Evolutionary conservation across 2,888 invertebrate species (phyloP).

Genomic region (Drosophila cracens): DNA sequence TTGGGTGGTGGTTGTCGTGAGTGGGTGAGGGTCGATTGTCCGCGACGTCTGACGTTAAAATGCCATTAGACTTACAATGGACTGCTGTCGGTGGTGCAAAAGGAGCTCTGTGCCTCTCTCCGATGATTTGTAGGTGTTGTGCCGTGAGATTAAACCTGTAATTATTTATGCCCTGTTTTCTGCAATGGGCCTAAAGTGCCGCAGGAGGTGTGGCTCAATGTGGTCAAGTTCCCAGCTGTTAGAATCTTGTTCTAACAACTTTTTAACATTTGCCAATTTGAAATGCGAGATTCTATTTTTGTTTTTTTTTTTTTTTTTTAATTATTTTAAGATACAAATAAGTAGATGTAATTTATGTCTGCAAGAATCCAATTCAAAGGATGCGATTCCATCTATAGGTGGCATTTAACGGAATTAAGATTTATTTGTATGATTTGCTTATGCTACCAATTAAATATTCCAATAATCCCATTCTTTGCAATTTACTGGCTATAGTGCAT

Average conservation of each 20-base stretch:
- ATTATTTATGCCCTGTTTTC: slow-evolving; percentile 36
- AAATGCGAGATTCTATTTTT: not conserved
- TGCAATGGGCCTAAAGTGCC: slow-evolving; percentile 7
- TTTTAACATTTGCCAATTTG: slow-evolving; percentile 13
- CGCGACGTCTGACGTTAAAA: slow-evolving; percentile 68
- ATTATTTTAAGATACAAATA: too few relatives aligned
- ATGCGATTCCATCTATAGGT: too few relatives aligned
- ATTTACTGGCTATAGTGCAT: too few relatives aligned
- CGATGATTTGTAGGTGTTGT: slow-evolving; percentile 66
- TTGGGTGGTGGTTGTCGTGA: too few relatives aligned
- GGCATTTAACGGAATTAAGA: too few relatives aligned
- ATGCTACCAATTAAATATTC: too few relatives aligned
- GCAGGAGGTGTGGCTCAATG: slow-evolving; percentile 18
- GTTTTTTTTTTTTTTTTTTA: too few relatives aligned
- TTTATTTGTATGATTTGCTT: too few relatives aligned
- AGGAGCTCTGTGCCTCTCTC: slow-evolving; percentile 19
- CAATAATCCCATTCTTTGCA: too few relatives aligned
- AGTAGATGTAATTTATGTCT: too few relatives aligned
- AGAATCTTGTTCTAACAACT: not conserved
- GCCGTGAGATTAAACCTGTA: slow-evolving; percentile 54
- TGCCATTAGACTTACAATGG: slow-evolving; percentile 73
- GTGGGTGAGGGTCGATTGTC: not conserved
- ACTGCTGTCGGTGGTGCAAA: slow-evolving; percentile 7
- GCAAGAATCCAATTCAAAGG: too few relatives aligned
- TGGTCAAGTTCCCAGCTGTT: slow-evolving; percentile 40